A percentile compares a stretch with the other conserved stretches of the same genome.
These are phyloP conservation scores for Deilephila elpenor DNA, from an alignment of 2,888 invertebrate genomes.

Conservation along the genomic window DNA sequence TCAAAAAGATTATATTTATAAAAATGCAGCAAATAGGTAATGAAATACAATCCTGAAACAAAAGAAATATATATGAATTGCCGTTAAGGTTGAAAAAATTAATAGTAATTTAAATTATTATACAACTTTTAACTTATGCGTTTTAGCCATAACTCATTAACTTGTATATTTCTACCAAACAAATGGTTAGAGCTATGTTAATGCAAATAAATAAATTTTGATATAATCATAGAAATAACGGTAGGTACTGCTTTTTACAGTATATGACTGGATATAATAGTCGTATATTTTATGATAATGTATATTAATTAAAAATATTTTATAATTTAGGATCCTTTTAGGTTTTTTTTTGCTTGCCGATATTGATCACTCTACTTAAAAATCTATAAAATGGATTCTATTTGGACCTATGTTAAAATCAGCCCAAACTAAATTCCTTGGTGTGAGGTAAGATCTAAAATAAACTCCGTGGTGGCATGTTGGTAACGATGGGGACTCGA, in stretches of 20 bases:
- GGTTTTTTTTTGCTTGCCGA: not conserved
- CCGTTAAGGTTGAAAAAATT: too few species aligned
- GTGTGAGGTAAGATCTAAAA: not conserved
- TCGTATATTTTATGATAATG: not conserved
- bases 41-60: too few species aligned
- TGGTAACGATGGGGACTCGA: too few species aligned
- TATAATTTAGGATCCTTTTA: constrained; percentile 2
- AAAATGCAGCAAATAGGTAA: too few species aligned
- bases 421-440: not conserved
- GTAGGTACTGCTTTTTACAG: not conserved
- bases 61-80: too few species aligned
- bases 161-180: too few species aligned
- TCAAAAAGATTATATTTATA: too few species aligned
- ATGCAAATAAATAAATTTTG: not conserved
- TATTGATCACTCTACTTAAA: not conserved
- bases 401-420: not conserved
- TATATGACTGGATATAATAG: not conserved
- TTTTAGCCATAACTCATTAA: too few species aligned
- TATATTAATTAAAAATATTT: not conserved
- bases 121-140: too few species aligned
- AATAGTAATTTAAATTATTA: too few species aligned
- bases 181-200: too few species aligned
- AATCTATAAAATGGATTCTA: not conserved
- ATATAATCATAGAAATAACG: not conserved
- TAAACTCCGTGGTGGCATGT: too few species aligned